Evolutionary conservation across 2,797 vertebrate genomes (phyloP), one percentile per base, ranked within the genome.

Genomic region (Etheostoma nigrum): DNA sequence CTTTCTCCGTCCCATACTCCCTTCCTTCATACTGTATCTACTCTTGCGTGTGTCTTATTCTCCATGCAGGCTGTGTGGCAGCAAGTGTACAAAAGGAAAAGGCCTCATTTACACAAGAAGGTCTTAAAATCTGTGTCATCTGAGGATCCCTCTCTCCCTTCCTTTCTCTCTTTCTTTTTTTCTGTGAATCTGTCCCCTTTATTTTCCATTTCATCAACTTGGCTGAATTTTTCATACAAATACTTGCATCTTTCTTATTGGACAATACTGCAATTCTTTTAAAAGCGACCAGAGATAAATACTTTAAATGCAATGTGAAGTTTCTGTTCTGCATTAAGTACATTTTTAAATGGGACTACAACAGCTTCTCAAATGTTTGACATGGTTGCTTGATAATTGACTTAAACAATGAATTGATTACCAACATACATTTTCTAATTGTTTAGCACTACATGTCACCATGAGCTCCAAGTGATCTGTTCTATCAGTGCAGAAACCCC

Each of bases 41-140:
- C 33, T 63, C 55, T 27, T 62, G 27, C 55, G n/a, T 47, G 67
- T 11, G 48, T 66, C 62, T 82, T 55, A 66, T 76, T 84, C 70
- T 66, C 57, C 61, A 74, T 83, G 60, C 80, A 67, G 45, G 64
- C 54, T 66, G 36, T 55, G 49, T 69, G 59, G 69, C 66, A 65
- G 72, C 33, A 48, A 79, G 63, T 59, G 63, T 58, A 61, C 18
- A 4, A 67, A 82, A 71, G 63, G 70, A 77, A 86, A 78, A 62
- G 2, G 53, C 75, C 68, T 89, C 82, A 83, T 85, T 89, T 87
- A 78, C 79, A 86, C 85, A 88, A 70, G 82, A 78, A 65, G 62
- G 70, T 78, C 65, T 65, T 78, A 77, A 62, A 44, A 70, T 57
- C 36, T 72, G 33, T 79, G 72, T 79, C 66, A 69, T 86, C 45